These are phyloP conservation scores for Malurus cyaneus DNA, from an alignment of 2,113 vertebrate species.

Conservation along the genomic window DNA sequence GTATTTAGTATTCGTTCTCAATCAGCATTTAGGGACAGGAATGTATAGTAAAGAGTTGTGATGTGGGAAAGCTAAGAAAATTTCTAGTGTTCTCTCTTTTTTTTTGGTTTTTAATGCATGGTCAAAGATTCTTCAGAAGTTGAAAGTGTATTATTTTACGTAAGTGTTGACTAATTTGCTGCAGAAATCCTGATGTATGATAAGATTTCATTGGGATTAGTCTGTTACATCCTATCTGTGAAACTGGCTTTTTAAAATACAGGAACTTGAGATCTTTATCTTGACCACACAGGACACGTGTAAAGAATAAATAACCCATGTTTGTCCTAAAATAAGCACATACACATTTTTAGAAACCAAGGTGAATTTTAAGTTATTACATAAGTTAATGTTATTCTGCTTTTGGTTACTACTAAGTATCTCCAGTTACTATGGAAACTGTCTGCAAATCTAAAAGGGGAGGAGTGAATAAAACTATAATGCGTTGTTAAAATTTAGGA, in stretches of 20 bases:
- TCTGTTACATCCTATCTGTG: not conserved
- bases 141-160: not conserved
- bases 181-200: not conserved
- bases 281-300: not conserved
- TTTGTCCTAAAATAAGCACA: not conserved
- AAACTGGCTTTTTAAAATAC: not conserved
- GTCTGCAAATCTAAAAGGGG: conserved; percentile 7
- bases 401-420: conserved; percentile 22
- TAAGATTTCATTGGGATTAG: not conserved
- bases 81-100: not conserved
- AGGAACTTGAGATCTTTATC: not conserved
- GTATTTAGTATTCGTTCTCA: not conserved
- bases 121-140: not conserved
- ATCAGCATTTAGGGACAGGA: not conserved
- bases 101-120: not conserved
- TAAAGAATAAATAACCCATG: not conserved
- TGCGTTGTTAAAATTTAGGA: not conserved
- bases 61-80: not conserved
- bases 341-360: not conserved
- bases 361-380: conserved; percentile 3
- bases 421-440: conserved; percentile 27
- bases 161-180: not conserved
- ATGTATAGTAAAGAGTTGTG: not conserved
- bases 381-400: conserved; percentile 9
- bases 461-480: not conserved